Evolutionary conservation across 2,888 invertebrate genomes (phyloP), one percentile per base, ranked within the genome.

Genomic region (Noctua janthina): DNA sequence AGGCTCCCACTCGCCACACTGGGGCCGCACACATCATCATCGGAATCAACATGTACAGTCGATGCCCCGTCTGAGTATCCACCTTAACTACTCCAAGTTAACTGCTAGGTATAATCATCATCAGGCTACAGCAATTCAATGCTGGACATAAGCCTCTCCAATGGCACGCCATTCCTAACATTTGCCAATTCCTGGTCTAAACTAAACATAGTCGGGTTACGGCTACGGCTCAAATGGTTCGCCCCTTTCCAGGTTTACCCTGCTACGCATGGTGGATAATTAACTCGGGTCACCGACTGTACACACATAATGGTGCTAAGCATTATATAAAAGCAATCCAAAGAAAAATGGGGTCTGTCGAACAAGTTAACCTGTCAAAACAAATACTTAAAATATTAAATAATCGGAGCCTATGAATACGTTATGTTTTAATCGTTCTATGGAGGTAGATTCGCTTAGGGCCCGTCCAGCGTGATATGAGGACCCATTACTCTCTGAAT

Each of bases 1-100:
- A 3, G 95, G 95, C 91, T 94, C 95, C 91, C 93, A 91, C 77
- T 95, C 96, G 56, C 94, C 94, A 85, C 94, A 93, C 95, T 96
- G 75, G 13, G 88, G 81, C 84, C 84, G 82, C 77, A 79, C 76
- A 80, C 64, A 68, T 68, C 68, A 68, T 8, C 68, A 68, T 68
- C 68, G 77, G 81, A 82, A 68, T 78, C 74, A 81, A 85, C 75
- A 66, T 49, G 84, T 68, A 85, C 79, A 78, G 80, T 59, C 67
- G 67, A 23, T 51, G 74, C 62, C 51, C 78, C 49, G 17, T 29
- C 17, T 43, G 29, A 59, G 49, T 20, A 29, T 59, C 56, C 73
- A 73, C 78, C 73, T 17, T n/a, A 51, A 46, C 46, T 46, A 11
- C 46, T 46, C 8, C 49, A 13, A 29, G 2, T 8, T 23, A 62